Conservation (phyloP, 2,888 invertebrate species). For the Zeuzera pyrina region DNA sequence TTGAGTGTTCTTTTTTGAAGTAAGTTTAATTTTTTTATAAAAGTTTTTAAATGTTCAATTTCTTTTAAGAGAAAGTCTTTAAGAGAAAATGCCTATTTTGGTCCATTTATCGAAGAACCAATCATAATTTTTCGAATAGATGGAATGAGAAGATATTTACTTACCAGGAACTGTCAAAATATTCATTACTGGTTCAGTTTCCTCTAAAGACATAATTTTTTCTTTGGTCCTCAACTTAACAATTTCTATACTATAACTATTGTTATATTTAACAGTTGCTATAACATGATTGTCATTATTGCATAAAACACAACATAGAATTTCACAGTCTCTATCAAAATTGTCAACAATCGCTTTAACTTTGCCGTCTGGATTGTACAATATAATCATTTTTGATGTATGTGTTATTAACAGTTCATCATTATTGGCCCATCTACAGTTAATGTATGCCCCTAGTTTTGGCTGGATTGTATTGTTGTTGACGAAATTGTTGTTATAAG, state of each 20-base stretch:
- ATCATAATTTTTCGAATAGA: too few relatives aligned
- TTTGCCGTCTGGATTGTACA: conserved; percentile 41
- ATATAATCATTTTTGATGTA: conserved; percentile 43
- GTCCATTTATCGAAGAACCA: too few relatives aligned
- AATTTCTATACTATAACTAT: conserved; percentile 30
- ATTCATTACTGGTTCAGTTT: conserved; percentile 40
- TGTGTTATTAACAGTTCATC: conserved; percentile 48
- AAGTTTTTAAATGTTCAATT: background rate
- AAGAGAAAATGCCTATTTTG: too few relatives aligned
- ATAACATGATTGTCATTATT: conserved; percentile 50
- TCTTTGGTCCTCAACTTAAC: conserved; percentile 42
- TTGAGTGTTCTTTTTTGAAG: too few relatives aligned
- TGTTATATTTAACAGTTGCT: conserved; percentile 35
- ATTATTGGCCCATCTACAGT: conserved; percentile 53
- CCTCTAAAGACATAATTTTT: conserved; percentile 39
- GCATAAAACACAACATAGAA: conserved; percentile 45
- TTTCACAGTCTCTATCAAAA: conserved; percentile 36
- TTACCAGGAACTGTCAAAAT: conserved; percentile 52
- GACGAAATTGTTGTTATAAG: conserved; percentile 40
- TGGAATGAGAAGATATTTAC: too few relatives aligned
- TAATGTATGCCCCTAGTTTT: conserved; percentile 38
- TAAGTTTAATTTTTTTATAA: too few relatives aligned
- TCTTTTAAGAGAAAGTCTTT: too few relatives aligned
- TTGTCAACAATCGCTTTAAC: conserved; percentile 34
- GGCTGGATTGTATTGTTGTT: conserved; percentile 38